Evolutionary conservation across 1,140 invertebrate species (phyloP).

Genomic region (Drosophila navojoa): DNA sequence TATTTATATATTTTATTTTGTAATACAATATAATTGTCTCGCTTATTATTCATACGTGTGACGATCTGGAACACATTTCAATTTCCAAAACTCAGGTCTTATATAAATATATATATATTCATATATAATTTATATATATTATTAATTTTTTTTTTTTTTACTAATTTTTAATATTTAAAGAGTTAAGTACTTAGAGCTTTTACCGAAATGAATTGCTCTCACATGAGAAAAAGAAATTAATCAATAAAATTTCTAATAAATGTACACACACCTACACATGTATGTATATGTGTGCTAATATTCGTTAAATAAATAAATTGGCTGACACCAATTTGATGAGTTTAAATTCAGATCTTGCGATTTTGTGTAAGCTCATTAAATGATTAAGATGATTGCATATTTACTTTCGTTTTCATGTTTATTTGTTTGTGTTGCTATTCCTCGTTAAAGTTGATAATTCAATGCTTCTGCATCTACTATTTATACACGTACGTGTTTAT

Average conservation of each 20-base stretch:
- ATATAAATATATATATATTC: too few species aligned
- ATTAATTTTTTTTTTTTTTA: too few species aligned
- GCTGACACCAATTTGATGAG: not conserved
- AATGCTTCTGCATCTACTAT: not conserved
- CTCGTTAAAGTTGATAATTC: constrained; percentile 2
- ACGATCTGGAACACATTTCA: not conserved
- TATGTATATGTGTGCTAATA: too few species aligned
- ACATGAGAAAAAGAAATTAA: too few species aligned
- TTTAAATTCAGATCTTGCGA: not conserved
- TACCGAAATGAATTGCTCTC: too few species aligned
- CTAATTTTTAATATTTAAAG: too few species aligned
- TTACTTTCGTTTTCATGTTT: constrained; percentile 79
- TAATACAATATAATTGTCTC: not conserved
- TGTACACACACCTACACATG: too few species aligned
- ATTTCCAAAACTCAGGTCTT: too few species aligned
- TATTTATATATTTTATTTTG: not conserved
- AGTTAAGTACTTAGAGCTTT: too few species aligned
- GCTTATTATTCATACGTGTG: not conserved
- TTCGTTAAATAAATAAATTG: constrained; percentile 1
- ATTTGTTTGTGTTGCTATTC: constrained; percentile 28
- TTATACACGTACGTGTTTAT: not conserved
- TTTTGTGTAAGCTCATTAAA: constrained; percentile 20
- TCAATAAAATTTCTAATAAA: too few species aligned
- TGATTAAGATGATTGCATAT: constrained; percentile 57
- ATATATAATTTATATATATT: too few species aligned